These are phyloP conservation scores for Xylota segnis DNA, from an alignment of 2,888 invertebrate species.

Conservation along the genomic window DNA sequence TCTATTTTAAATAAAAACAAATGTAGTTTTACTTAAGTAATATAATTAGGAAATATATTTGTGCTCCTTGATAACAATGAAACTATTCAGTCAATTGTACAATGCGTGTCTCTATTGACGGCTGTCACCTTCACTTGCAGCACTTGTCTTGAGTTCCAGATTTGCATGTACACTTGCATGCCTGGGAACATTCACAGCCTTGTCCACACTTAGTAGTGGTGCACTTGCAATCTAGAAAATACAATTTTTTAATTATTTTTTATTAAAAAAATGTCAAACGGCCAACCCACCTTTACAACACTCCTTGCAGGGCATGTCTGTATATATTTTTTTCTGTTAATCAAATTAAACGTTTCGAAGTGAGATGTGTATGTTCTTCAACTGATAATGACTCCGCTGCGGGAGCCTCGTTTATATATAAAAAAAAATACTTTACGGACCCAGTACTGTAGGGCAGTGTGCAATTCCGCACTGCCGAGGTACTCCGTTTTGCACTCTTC, in stretches of 20 bases:
- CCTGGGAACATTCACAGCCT: slow-evolving; percentile 50
- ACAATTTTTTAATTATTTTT: neutral
- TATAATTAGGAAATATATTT: neutral
- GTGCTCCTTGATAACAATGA: neutral
- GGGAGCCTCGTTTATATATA: slow-evolving; percentile 37
- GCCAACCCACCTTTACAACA: slow-evolving; percentile 61
- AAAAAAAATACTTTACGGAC: neutral
- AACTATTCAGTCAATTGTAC: neutral
- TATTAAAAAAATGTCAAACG: neutral
- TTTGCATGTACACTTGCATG: slow-evolving; percentile 67
- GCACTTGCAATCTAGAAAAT: slow-evolving; percentile 61
- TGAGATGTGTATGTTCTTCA: neutral
- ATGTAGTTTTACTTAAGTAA: neutral
- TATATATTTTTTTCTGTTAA: neutral
- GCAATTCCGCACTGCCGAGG: slow-evolving; percentile 49
- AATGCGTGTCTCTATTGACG: neutral
- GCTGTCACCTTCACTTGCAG: slow-evolving; percentile 34
- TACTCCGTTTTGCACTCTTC: slow-evolving; percentile 40
- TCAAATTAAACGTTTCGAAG: neutral
- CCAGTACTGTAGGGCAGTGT: slow-evolving; percentile 42
- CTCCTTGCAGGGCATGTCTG: slow-evolving; percentile 65
- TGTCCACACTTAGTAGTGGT: slow-evolving; percentile 55
- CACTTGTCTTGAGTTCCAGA: slow-evolving; percentile 41
- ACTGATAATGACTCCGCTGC: slow-evolving; percentile 14
- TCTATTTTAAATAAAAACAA: no score